phyloP scores from a whole-genome alignment of 2,113 vertebrate species.

The Mixornis gularis region DNA sequence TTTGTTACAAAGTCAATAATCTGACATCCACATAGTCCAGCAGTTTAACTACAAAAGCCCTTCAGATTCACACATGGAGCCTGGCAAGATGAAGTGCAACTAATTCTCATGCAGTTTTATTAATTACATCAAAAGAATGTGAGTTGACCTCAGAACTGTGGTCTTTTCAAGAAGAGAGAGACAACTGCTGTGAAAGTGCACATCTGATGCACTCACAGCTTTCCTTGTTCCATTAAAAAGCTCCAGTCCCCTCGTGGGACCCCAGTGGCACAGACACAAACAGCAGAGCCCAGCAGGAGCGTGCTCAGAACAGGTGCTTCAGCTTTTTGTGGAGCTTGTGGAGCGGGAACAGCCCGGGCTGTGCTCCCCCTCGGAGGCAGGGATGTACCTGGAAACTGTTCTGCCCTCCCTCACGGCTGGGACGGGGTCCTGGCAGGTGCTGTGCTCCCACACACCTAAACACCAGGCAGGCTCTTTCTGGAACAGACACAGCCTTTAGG shows the following conservation, averaged over 20 bases:
- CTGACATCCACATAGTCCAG: background rate
- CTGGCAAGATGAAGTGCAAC: background rate
- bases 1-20: background rate
- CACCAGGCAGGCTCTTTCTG: background rate
- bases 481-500: background rate
- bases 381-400: background rate
- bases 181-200: conserved; percentile 48
- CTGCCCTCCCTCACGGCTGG: background rate
- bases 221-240: conserved; percentile 63
- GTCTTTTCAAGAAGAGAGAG: conserved; percentile 36
- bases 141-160: conserved; percentile 18
- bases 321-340: background rate
- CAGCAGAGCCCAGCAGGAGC: conserved; percentile 68
- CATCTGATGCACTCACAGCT: conserved; percentile 38
- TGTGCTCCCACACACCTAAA: background rate
- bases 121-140: conserved; percentile 22
- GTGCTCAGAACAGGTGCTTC: conserved; percentile 62
- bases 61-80: background rate
- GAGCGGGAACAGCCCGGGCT: background rate
- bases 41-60: background rate
- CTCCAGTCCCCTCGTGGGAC: conserved; percentile 31
- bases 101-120: background rate
- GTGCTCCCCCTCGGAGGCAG: background rate
- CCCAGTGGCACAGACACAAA: conserved; percentile 40
- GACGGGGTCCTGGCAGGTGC: background rate